A percentile compares a stretch with the other conserved stretches of the same genome.
Conservation (phyloP, 2,797 vertebrate species). For the Anas georgica region DNA sequence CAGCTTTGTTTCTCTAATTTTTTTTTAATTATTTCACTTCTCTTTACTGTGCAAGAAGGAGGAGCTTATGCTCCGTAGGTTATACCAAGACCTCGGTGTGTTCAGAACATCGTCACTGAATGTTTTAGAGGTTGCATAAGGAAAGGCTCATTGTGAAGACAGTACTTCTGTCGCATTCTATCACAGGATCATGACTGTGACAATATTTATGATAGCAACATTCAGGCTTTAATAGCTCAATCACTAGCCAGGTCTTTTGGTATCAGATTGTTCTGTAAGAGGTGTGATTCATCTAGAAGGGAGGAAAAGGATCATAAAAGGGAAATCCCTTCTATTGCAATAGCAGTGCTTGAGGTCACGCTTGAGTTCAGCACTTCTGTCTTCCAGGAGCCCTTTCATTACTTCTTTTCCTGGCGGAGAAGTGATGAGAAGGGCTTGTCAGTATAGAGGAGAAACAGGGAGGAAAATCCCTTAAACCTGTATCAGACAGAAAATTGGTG, state of each 20-base stretch:
- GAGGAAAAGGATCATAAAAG: constrained; percentile 62
- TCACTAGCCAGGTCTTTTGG: background rate
- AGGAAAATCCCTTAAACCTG: constrained; percentile 30
- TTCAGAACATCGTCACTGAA: background rate
- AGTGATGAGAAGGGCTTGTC: constrained; percentile 4
- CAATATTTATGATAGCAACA: background rate
- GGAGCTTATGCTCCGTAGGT: background rate
- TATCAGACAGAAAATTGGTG: background rate
- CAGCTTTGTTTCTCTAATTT: background rate
- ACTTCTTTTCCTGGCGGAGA: constrained; percentile 22
- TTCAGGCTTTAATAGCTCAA: background rate
- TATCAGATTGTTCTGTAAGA: constrained; percentile 21
- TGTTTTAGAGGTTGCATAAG: background rate
- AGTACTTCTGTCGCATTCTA: background rate
- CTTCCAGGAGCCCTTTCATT: background rate
- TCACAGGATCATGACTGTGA: background rate
- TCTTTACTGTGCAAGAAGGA: background rate
- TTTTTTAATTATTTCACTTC: background rate
- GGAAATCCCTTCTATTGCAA: constrained; percentile 67
- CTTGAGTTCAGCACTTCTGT: constrained; percentile 21
- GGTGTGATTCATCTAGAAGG: constrained; percentile 52
- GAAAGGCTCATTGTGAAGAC: background rate
- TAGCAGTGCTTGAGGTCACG: constrained; percentile 18
- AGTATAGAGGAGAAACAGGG: background rate
- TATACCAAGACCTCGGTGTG: background rate